Evolutionary conservation across 2,797 vertebrate species (phyloP).

Genomic region (Adelosebastes latens): DNA sequence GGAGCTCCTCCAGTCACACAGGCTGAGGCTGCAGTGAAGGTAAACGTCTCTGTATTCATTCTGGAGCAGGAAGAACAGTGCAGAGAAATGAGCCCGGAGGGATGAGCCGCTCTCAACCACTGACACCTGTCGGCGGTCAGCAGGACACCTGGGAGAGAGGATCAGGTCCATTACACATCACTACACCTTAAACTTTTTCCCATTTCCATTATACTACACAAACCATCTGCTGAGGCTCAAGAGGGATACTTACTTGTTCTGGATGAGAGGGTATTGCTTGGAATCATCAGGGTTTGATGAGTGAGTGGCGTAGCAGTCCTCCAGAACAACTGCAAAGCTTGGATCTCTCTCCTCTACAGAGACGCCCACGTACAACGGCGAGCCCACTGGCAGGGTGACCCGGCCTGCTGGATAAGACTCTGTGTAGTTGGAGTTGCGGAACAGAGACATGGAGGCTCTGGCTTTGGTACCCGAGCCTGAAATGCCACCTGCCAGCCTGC

Average conservation of each 20-base stretch:
- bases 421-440: constrained; percentile 66
- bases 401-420: constrained; percentile 41
- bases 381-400: constrained; percentile 62
- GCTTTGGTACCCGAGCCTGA: constrained; percentile 56
- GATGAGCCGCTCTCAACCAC: constrained; percentile 79
- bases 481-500: constrained; percentile 45
- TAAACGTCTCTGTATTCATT: constrained; percentile 69
- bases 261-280: constrained; percentile 76
- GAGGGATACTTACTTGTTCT: constrained; percentile 71
- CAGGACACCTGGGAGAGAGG: constrained; percentile 75
- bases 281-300: constrained; percentile 50
- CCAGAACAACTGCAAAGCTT: constrained; percentile 73
- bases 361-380: constrained; percentile 73
- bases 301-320: constrained; percentile 79
- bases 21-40: constrained; percentile 79
- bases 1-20: constrained; percentile 68
- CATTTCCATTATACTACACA: background rate
- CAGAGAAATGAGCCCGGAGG: constrained; percentile 72
- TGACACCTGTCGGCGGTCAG: constrained; percentile 53
- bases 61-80: constrained; percentile 77
- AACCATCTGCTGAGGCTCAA: background rate
- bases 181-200: background rate
- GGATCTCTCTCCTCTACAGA: constrained; percentile 61
- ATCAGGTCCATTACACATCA: background rate
- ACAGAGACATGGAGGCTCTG: constrained; percentile 79